A percentile compares a stretch with the other conserved stretches of the same genome.
Conservation (phyloP, 2,113 vertebrate genomes). For the Microtus oregoni region DNA sequence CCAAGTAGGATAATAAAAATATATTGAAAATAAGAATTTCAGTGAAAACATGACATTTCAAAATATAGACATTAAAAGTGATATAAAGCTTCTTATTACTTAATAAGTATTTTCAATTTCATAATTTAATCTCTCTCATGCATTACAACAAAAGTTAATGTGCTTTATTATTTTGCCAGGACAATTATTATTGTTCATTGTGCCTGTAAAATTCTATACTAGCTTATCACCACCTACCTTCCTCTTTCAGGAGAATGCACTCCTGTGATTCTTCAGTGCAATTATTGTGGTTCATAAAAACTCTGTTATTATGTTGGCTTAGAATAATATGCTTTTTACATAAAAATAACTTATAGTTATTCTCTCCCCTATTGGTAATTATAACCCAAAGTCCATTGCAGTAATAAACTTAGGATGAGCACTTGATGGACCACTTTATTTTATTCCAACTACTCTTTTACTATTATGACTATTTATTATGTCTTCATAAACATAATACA, state of each 20-base stretch:
- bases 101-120: slow-evolving; percentile 68
- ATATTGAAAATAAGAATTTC: slow-evolving; percentile 2
- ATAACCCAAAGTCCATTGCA: slow-evolving; percentile 72
- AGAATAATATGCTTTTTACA: slow-evolving; percentile 75
- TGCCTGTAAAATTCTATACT: slow-evolving; percentile 68
- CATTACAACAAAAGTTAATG: slow-evolving; percentile 68
- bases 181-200: slow-evolving; percentile 77
- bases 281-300: slow-evolving; percentile 79
- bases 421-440: slow-evolving; percentile 79
- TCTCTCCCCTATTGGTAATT: slow-evolving; percentile 76
- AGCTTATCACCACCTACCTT: slow-evolving; percentile 76
- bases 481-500: slow-evolving; percentile 76
- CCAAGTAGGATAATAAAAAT: not conserved
- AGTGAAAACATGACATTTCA: slow-evolving; percentile 51
- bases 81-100: slow-evolving; percentile 66
- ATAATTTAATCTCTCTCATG: slow-evolving; percentile 73
- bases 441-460: slow-evolving; percentile 77
- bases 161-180: slow-evolving; percentile 65
- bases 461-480: slow-evolving; percentile 77
- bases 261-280: slow-evolving; percentile 71
- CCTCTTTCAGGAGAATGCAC: slow-evolving; percentile 71
- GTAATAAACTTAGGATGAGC: slow-evolving; percentile 78
- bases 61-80: slow-evolving; percentile 60
- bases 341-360: slow-evolving; percentile 80
- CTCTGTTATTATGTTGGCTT: slow-evolving; percentile 74